phyloP scores from a whole-genome alignment of 2,797 vertebrate species.

The Bradypus variegatus region DNA sequence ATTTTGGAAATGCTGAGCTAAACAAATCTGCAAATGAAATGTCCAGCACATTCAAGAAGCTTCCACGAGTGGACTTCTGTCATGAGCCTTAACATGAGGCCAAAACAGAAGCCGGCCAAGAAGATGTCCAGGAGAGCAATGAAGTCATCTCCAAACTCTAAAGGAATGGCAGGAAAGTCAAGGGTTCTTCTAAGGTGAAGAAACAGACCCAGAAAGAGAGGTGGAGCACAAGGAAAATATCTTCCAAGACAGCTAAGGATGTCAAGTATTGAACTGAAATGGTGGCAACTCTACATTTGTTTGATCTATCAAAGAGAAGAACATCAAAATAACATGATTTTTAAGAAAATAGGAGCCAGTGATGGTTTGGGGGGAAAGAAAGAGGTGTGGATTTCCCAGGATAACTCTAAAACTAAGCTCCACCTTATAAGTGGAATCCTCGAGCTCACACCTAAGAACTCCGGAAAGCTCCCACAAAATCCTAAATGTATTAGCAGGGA shows the following conservation, averaged over 20 bases:
- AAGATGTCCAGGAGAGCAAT: not conserved
- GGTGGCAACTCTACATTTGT: not conserved
- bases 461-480: not conserved
- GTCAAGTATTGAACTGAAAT: not conserved
- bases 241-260: not conserved
- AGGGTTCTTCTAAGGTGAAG: not conserved
- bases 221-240: not conserved
- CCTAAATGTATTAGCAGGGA: not conserved
- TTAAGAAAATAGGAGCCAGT: not conserved
- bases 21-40: not conserved
- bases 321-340: not conserved
- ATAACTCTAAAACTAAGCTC: not conserved
- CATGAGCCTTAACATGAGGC: not conserved
- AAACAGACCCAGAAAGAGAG: not conserved
- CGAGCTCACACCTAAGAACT: rapidly evolving
- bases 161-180: not conserved
- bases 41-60: not conserved
- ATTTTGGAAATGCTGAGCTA: not conserved
- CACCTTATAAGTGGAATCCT: not conserved
- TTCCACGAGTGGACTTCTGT: not conserved
- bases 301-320: not conserved
- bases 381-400: not conserved
- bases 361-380: not conserved
- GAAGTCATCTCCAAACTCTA: not conserved
- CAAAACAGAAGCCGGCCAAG: not conserved